A percentile compares a stretch with the other conserved stretches of the same genome.
These are phyloP conservation scores for Hippocampus abdominalis DNA, from an alignment of 2,113 vertebrate genomes.

Conservation along the genomic window DNA sequence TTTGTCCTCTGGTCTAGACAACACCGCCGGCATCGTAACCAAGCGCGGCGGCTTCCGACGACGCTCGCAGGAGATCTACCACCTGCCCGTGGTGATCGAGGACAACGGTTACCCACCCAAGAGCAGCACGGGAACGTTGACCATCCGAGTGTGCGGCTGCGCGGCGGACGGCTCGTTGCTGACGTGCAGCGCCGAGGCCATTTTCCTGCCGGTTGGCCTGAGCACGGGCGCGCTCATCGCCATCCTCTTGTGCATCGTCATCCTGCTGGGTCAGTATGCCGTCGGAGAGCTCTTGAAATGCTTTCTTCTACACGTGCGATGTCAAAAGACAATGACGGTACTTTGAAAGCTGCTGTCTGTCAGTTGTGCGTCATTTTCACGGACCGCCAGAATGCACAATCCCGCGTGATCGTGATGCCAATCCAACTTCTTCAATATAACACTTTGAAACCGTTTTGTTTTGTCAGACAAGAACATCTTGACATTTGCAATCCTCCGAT, in stretches of 20 bases:
- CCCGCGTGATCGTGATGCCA: not conserved
- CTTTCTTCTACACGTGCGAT: too few relatives aligned
- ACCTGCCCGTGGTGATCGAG: constrained; percentile 87
- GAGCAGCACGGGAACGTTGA: constrained; percentile 93
- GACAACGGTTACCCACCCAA: constrained; percentile 91
- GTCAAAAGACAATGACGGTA: too few relatives aligned
- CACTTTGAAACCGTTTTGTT: not conserved
- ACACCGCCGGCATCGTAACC: constrained; percentile 90
- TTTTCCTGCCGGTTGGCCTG: constrained; percentile 93
- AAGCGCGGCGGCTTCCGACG: constrained; percentile 84
- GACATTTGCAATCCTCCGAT: not conserved
- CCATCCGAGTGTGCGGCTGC: constrained; percentile 91
- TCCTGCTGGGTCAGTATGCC: constrained; percentile 84
- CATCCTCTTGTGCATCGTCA: constrained; percentile 90
- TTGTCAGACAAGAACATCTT: not conserved
- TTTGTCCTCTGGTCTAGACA: constrained; percentile 73
- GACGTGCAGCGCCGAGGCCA: constrained; percentile 93
- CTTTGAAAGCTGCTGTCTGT: too few relatives aligned
- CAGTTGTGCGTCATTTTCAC: not conserved
- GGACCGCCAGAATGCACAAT: too few relatives aligned
- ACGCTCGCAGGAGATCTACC: constrained; percentile 85
- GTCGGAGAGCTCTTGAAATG: not conserved
- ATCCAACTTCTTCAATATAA: not conserved
- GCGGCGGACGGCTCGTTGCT: constrained; percentile 84
- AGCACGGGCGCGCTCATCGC: constrained; percentile 94